Conservation (phyloP, 2,797 vertebrate genomes). For the Molossus alvarezi region DNA sequence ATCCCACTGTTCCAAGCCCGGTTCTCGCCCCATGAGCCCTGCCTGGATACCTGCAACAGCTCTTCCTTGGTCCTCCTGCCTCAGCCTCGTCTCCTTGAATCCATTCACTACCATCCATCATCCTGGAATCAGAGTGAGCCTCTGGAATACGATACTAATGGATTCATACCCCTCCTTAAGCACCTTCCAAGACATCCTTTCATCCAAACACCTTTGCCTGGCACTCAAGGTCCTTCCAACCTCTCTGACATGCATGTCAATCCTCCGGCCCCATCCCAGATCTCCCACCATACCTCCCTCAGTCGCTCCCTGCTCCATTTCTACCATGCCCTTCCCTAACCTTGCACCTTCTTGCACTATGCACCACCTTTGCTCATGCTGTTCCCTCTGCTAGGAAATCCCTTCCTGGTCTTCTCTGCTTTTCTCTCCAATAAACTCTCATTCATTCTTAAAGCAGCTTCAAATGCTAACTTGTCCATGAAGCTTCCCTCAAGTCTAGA, state of each 20-base stretch:
- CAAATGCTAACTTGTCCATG: not conserved
- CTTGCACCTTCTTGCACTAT: not conserved
- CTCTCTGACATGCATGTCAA: not conserved
- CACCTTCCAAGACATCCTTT: not conserved
- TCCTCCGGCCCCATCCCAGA: not conserved
- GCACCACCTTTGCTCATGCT: not conserved
- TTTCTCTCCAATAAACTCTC: not conserved
- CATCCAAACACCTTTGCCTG: not conserved
- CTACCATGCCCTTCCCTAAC: not conserved
- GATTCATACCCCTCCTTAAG: not conserved
- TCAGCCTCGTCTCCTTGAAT: not conserved
- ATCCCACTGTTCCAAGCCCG: not conserved
- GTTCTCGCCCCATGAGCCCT: not conserved
- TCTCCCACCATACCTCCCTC: not conserved
- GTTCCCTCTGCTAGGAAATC: not conserved
- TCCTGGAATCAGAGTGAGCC: not conserved
- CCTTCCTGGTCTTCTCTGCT: not conserved
- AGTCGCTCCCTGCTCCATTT: not conserved
- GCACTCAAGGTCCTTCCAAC: not conserved
- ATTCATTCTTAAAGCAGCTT: conserved; percentile 45
- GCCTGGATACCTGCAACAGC: not conserved
- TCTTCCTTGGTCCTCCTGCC: not conserved
- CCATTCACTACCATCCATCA: not conserved
- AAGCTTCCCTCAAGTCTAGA: not conserved
- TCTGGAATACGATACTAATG: not conserved